Percentiles rank a stretch among this genome's conserved stretches.
Evolutionary conservation across 2,113 vertebrate species (phyloP).

Genomic region (Upupa epops): DNA sequence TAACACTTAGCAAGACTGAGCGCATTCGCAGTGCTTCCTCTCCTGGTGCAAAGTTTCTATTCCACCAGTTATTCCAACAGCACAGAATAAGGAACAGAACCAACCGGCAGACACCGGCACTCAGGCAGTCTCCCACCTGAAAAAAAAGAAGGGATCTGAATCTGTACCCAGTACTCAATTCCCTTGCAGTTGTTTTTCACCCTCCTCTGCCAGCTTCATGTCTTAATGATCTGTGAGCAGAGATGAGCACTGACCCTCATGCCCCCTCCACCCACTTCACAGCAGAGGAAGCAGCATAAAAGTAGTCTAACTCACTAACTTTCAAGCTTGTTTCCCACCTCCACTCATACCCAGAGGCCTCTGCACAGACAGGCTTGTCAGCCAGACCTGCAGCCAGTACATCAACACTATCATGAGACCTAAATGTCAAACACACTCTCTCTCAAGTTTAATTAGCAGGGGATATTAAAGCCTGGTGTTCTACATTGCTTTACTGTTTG

Average conservation of each 20-base stretch:
- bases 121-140: neutral
- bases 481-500: conserved; percentile 3
- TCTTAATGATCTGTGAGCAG: neutral
- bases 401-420: conserved; percentile 21
- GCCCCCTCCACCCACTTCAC: neutral
- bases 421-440: neutral
- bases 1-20: neutral
- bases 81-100: neutral
- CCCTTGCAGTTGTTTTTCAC: neutral
- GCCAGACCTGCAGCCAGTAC: neutral
- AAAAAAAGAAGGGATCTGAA: neutral
- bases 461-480: conserved; percentile 19
- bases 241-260: neutral
- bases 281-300: neutral
- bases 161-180: neutral
- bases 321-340: neutral
- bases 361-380: neutral
- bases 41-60: neutral
- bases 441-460: conserved; percentile 29
- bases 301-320: neutral
- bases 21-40: neutral
- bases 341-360: neutral
- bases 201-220: neutral
- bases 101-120: neutral
- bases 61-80: neutral